These are phyloP conservation scores for Drosophila mettleri DNA, from an alignment of 2,888 invertebrate genomes.

Conservation along the genomic window DNA sequence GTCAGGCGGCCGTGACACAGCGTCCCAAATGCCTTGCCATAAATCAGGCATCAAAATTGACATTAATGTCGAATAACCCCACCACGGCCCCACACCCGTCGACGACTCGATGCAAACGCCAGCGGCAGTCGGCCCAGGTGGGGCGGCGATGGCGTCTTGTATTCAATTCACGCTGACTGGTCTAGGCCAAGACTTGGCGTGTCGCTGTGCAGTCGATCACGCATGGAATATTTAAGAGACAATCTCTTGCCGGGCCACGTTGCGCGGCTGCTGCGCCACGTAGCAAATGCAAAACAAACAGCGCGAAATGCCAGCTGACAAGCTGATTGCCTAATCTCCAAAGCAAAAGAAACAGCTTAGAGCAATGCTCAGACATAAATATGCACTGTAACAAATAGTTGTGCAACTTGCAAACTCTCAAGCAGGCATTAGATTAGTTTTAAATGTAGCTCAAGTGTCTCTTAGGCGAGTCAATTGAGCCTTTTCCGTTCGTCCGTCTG, in stretches of 20 bases:
- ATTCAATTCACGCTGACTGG: constrained; percentile 61
- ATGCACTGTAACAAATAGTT: constrained; percentile 2
- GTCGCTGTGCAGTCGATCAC: constrained; percentile 70
- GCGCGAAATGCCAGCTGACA: constrained; percentile 28
- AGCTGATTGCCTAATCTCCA: constrained; percentile 49
- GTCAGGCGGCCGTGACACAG: constrained; percentile 49
- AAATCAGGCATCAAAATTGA: constrained; percentile 78
- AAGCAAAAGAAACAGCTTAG: constrained; percentile 8
- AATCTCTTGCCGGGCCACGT: constrained; percentile 30
- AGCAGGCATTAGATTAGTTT: not conserved
- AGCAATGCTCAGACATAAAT: not conserved
- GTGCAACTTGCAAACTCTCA: not conserved
- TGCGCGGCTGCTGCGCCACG: constrained; percentile 28
- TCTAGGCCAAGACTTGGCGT: constrained; percentile 24
- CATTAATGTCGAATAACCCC: constrained; percentile 68
- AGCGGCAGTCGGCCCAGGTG: constrained; percentile 7
- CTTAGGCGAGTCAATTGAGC: too few species aligned
- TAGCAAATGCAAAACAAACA: constrained; percentile 54
- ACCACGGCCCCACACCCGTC: not conserved
- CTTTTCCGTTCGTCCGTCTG: too few species aligned
- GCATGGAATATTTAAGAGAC: constrained; percentile 76
- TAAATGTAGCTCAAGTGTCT: not conserved
- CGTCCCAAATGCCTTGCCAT: constrained; percentile 67
- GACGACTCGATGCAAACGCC: constrained; percentile 45
- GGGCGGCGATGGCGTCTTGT: constrained; percentile 6